Conservation (phyloP, 2,888 invertebrate species). For the Rhorus exstirpatorius region DNA sequence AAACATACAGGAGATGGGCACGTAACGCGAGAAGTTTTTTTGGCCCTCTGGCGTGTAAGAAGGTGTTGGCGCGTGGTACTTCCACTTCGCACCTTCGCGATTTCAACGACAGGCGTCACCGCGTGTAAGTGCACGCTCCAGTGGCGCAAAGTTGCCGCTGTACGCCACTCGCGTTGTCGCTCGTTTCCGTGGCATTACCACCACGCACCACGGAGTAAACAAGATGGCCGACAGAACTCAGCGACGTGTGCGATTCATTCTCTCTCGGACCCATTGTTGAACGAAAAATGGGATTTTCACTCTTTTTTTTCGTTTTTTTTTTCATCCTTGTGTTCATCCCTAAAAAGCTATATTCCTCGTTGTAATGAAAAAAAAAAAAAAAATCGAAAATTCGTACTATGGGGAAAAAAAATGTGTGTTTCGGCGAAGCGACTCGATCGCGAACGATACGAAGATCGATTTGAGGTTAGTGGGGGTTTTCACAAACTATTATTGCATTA, state of each 20-base stretch:
- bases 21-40: constrained; percentile 23
- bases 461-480: no score
- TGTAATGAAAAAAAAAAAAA: no score
- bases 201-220: constrained; percentile 16
- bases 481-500: no score
- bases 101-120: constrained; percentile 68
- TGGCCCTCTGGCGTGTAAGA: constrained; percentile 55
- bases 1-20: background rate
- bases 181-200: constrained; percentile 28
- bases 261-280: constrained; percentile 33
- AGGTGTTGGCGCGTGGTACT: constrained; percentile 83
- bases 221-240: constrained; percentile 47
- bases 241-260: constrained; percentile 43
- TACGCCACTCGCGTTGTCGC: constrained; percentile 19
- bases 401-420: no score
- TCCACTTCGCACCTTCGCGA: constrained; percentile 81
- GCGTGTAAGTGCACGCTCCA: constrained; percentile 49
- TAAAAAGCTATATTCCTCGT: no score
- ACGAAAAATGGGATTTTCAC: background rate
- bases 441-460: no score
- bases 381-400: no score
- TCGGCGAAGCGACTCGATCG: no score
- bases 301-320: background rate
- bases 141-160: constrained; percentile 40
- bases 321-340: no score